Conservation (phyloP, 2,113 vertebrate genomes). For the Dicentrarchus labrax region DNA sequence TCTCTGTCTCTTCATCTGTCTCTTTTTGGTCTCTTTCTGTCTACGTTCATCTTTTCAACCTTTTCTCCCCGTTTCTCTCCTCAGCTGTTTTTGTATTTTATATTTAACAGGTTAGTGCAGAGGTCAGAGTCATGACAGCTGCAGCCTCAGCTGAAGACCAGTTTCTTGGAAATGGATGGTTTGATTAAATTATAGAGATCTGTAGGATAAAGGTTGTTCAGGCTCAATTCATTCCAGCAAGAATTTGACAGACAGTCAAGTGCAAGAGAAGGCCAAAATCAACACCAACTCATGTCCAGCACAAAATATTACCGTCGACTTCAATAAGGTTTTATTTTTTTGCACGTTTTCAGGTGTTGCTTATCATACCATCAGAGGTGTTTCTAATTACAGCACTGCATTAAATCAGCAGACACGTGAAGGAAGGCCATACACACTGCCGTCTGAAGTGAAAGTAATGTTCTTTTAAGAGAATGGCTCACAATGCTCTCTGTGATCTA, state of each 20-base stretch:
- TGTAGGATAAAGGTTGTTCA: slow-evolving; percentile 25
- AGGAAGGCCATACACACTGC: background rate
- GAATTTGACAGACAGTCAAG: slow-evolving; percentile 6
- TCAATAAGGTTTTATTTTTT: background rate
- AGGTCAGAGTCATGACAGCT: slow-evolving; percentile 25
- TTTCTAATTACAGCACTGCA: too few relatives aligned
- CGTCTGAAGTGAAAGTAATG: background rate
- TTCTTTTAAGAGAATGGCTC: too few relatives aligned
- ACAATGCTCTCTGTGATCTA: too few relatives aligned
- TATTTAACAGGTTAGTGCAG: slow-evolving; percentile 3
- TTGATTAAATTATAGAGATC: slow-evolving; percentile 26
- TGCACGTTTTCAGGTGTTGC: too few relatives aligned
- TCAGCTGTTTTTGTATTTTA: background rate
- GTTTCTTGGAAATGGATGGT: slow-evolving; percentile 15
- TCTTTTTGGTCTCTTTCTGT: background rate
- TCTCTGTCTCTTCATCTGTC: slow-evolving; percentile 11
- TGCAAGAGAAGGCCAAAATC: background rate
- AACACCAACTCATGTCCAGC: slow-evolving; percentile 7
- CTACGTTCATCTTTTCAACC: background rate
- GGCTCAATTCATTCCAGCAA: background rate
- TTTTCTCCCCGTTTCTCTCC: background rate
- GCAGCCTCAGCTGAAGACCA: background rate
- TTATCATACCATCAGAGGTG: too few relatives aligned
- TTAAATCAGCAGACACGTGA: background rate
- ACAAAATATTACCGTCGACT: background rate